Evolutionary conservation across 1,140 invertebrate genomes (phyloP).

Genomic region (Pachypeltis micranthus): DNA sequence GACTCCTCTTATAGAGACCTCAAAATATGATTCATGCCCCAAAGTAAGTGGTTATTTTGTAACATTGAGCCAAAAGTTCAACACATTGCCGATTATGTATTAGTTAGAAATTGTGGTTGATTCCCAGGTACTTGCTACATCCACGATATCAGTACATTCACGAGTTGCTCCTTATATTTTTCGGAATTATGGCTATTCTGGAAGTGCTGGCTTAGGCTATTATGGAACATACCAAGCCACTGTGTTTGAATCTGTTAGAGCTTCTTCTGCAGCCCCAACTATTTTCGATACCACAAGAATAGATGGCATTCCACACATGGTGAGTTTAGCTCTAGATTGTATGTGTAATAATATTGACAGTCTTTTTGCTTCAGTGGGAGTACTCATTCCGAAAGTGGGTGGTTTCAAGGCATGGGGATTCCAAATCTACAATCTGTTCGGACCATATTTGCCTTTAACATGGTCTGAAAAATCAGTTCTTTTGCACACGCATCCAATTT

Average conservation of each 20-base stretch:
- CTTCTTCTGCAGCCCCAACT: constrained; percentile 83
- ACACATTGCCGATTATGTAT: too few species aligned
- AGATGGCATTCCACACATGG: constrained; percentile 66
- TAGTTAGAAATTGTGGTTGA: too few species aligned
- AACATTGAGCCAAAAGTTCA: constrained; percentile 10
- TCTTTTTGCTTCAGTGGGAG: too few species aligned
- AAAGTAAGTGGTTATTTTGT: constrained; percentile 40
- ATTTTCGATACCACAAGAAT: constrained; percentile 81
- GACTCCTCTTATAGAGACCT: constrained; percentile 50
- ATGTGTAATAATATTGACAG: too few species aligned
- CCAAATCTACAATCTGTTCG: too few species aligned
- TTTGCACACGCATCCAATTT: too few species aligned
- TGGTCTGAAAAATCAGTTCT: too few species aligned
- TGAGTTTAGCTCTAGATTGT: too few species aligned
- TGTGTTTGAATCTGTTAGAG: constrained; percentile 80
- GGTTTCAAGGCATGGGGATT: too few species aligned
- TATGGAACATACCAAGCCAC: constrained; percentile 57
- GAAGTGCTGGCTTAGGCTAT: constrained; percentile 62
- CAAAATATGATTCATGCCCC: constrained; percentile 44
- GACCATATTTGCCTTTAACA: too few species aligned
- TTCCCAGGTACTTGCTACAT: constrained; percentile 57
- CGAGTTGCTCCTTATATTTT: constrained; percentile 78
- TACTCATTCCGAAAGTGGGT: too few species aligned
- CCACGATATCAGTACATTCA: constrained; percentile 67
- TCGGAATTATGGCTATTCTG: constrained; percentile 74